Conservation (phyloP, 2,113 vertebrate genomes). For the Ovis canadensis region DNA sequence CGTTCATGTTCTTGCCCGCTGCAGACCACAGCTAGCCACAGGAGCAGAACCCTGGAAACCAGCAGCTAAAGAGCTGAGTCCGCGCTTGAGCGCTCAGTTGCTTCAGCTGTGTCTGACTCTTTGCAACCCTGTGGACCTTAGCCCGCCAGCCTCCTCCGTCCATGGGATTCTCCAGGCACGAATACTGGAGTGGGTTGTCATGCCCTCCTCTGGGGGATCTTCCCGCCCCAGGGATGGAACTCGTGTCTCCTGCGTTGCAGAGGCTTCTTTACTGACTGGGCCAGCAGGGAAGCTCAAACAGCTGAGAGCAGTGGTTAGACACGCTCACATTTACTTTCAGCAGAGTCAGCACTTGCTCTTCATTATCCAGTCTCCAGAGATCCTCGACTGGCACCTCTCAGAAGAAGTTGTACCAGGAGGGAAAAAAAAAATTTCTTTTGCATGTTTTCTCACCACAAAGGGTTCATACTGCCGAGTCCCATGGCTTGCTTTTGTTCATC, state of each 20-base stretch:
- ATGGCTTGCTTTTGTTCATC: not conserved
- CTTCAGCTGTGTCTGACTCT: not conserved
- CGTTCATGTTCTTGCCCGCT: fast-evolving
- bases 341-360: not conserved
- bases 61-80: not conserved
- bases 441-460: not conserved
- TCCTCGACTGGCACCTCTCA: not conserved
- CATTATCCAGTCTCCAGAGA: not conserved
- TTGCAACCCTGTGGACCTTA: not conserved
- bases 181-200: not conserved
- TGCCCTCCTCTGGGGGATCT: not conserved
- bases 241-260: not conserved
- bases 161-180: not conserved
- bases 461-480: not conserved
- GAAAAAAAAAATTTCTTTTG: not conserved
- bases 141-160: not conserved
- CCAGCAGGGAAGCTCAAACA: not conserved
- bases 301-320: not conserved
- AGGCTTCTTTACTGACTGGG: not conserved
- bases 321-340: no score
- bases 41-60: not conserved
- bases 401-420: not conserved
- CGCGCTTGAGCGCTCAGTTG: fast-evolving
- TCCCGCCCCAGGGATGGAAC: not conserved
- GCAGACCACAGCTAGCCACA: not conserved